phyloP scores from a whole-genome alignment of 1,140 invertebrate genomes.

The Leptopilina boulardi region DNA sequence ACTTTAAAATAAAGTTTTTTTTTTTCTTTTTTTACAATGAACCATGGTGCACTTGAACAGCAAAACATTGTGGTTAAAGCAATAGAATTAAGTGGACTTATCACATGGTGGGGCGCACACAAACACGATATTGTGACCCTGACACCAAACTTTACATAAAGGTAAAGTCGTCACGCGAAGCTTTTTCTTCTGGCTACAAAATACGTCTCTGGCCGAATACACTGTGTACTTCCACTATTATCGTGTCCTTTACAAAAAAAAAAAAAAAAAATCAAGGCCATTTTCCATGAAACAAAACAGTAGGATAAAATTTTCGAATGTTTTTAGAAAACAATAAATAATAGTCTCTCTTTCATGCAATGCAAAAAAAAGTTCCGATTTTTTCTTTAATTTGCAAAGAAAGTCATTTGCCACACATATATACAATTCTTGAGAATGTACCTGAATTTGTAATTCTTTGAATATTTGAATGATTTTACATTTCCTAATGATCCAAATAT shows the following conservation, averaged over 20 bases:
- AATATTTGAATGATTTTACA: too few relatives aligned
- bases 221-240: slow-evolving; percentile 34
- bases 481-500: too few relatives aligned
- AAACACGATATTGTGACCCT: slow-evolving; percentile 36
- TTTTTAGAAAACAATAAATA: slow-evolving; percentile 41
- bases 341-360: slow-evolving; percentile 29
- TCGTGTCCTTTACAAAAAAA: slow-evolving; percentile 32
- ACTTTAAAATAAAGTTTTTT: too few relatives aligned
- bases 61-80: slow-evolving; percentile 5
- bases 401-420: too few relatives aligned
- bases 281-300: slow-evolving; percentile 17
- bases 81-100: slow-evolving; percentile 7
- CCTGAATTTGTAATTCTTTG: too few relatives aligned
- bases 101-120: not conserved
- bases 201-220: not conserved
- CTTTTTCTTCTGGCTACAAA: slow-evolving; percentile 37
- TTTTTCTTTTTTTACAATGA: slow-evolving; percentile 12
- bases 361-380: not conserved
- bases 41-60: not conserved
- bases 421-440: too few relatives aligned
- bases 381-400: too few relatives aligned
- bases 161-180: slow-evolving; percentile 45
- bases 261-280: slow-evolving; percentile 29
- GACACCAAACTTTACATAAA: slow-evolving; percentile 40
- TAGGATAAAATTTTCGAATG: too few relatives aligned